A percentile compares a stretch with the other conserved stretches of the same genome.
Evolutionary conservation across 1,140 invertebrate genomes (phyloP).

Genomic region (Drosophila ananassae): DNA sequence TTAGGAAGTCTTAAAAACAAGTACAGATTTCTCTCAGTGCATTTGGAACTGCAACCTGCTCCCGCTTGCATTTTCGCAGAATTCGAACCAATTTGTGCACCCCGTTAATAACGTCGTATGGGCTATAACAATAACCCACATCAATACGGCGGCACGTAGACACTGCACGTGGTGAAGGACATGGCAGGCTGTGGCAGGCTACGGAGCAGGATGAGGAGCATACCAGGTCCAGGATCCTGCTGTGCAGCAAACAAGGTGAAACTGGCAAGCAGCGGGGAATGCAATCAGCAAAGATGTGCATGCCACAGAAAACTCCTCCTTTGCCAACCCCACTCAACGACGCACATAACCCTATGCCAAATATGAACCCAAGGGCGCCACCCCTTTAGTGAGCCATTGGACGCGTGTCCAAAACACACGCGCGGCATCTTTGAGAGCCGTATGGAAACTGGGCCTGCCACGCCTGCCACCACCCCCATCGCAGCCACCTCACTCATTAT

Average conservation of each 20-base stretch:
- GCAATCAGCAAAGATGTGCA: conserved; percentile 75
- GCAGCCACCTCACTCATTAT: conserved; percentile 60
- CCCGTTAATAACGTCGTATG: conserved; percentile 74
- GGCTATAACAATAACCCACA: conserved; percentile 81
- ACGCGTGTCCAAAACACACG: conserved; percentile 81
- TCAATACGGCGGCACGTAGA: conserved; percentile 76
- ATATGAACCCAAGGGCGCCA: conserved; percentile 6
- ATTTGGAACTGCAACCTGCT: conserved; percentile 54
- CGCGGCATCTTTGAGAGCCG: conserved; percentile 72
- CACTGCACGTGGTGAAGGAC: conserved; percentile 68
- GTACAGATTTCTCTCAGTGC: conserved; percentile 23
- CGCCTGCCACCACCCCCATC: background rate
- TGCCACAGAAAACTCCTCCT: conserved; percentile 26
- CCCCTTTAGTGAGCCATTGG: conserved; percentile 46
- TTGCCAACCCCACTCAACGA: conserved; percentile 24
- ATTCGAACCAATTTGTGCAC: conserved; percentile 77
- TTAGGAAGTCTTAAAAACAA: background rate
- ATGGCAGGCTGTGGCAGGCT: conserved; percentile 13
- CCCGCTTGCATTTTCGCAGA: conserved; percentile 65
- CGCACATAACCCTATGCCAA: conserved; percentile 8
- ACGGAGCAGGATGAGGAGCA: background rate
- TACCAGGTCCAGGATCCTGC: conserved; percentile 37
- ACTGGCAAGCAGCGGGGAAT: conserved; percentile 65
- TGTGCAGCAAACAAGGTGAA: conserved; percentile 78
- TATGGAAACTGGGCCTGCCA: conserved; percentile 37